Evolutionary conservation across 2,113 vertebrate species (phyloP).

Genomic region (Pterocles gutturalis): DNA sequence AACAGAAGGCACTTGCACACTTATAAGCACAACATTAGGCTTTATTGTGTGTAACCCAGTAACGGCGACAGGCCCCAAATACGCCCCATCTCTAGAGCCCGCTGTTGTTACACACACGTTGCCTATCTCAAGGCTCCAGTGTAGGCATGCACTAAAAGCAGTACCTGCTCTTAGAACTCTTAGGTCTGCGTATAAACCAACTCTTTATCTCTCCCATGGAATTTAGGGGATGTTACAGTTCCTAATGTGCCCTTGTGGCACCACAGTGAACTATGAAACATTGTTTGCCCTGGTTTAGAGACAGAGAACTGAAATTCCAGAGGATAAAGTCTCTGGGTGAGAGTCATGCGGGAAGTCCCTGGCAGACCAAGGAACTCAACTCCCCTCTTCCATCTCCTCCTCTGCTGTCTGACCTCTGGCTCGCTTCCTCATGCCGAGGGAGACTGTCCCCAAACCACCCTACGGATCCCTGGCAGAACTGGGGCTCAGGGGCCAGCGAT

Average conservation of each 20-base stretch:
- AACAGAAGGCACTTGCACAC: background rate
- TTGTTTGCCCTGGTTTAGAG: background rate
- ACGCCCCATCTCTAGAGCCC: background rate
- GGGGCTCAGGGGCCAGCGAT: background rate
- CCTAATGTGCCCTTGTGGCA: background rate
- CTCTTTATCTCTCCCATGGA: background rate
- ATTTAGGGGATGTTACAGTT: background rate
- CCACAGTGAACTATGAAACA: background rate
- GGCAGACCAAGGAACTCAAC: background rate
- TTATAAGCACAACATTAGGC: background rate
- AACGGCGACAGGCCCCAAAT: background rate
- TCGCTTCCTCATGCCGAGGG: background rate
- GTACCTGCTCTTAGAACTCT: background rate
- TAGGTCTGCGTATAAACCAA: background rate
- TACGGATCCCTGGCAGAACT: background rate
- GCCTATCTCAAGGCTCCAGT: background rate
- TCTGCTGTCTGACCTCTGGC: background rate
- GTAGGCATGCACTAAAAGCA: background rate
- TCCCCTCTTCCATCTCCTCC: background rate
- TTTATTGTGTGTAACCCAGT: background rate
- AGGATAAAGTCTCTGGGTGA: background rate
- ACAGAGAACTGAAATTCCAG: conserved; percentile 9
- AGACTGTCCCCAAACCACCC: background rate
- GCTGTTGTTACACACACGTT: accelerated
- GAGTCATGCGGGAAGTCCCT: background rate